phyloP scores from a whole-genome alignment of 2,113 vertebrate genomes.

The Echinops telfairi region DNA sequence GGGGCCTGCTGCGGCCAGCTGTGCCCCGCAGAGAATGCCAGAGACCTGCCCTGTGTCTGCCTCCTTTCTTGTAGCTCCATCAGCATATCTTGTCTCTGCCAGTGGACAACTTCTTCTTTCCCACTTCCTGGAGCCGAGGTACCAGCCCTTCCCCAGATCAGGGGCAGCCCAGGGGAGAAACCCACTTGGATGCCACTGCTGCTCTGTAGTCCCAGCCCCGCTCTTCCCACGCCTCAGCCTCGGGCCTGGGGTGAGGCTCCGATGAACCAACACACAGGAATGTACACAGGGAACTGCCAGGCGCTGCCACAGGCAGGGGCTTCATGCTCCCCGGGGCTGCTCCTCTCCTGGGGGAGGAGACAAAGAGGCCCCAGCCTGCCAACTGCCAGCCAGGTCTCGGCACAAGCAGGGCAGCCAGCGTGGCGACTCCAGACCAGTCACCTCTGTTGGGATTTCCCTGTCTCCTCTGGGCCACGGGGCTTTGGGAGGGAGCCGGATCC shows the following conservation, averaged over 20 bases:
- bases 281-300: background rate
- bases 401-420: slow-evolving; percentile 12
- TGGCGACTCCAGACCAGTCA: background rate
- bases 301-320: background rate
- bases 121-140: background rate
- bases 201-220: background rate
- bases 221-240: background rate
- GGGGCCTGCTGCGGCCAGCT: background rate
- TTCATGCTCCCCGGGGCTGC: background rate
- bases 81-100: background rate
- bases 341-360: background rate
- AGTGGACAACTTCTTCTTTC: background rate
- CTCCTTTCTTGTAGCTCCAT: background rate
- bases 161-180: background rate
- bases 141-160: too few species aligned
- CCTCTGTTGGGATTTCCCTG: background rate
- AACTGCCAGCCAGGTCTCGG: background rate
- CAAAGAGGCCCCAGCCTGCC: slow-evolving; percentile 9
- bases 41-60: background rate
- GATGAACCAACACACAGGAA: slow-evolving; percentile 30
- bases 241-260: slow-evolving; percentile 23
- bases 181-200: background rate
- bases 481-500: background rate
- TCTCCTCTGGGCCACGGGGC: background rate
- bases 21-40: background rate